Evolutionary conservation across 2,113 vertebrate genomes (phyloP).

Genomic region (Scomber scombrus): DNA sequence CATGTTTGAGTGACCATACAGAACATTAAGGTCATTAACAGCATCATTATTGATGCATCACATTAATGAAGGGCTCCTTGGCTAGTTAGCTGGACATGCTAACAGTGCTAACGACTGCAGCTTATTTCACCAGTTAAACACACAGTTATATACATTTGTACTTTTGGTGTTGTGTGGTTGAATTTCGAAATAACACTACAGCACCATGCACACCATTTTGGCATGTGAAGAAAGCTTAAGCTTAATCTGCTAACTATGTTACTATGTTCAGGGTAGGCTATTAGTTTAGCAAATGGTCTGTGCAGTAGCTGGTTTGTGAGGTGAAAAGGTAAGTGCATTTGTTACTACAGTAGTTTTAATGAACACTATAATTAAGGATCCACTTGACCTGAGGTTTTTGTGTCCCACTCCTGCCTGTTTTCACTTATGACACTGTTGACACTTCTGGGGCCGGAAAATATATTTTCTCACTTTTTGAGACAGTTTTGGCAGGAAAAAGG

Average conservation of each 20-base stretch:
- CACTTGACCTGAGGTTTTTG: background rate
- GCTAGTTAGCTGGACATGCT: too few species aligned
- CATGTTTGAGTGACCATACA: background rate
- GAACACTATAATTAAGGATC: background rate
- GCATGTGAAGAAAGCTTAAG: background rate
- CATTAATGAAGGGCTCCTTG: too few species aligned
- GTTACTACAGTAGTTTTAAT: background rate
- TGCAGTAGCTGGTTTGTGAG: conserved; percentile 8
- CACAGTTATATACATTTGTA: background rate
- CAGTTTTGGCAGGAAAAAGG: conserved; percentile 19
- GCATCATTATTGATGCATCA: too few species aligned
- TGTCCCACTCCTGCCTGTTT: conserved; percentile 8
- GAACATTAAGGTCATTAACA: too few species aligned
- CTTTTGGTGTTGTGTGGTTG: background rate
- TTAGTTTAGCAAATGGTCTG: background rate
- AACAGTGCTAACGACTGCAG: too few species aligned
- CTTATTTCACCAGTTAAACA: too few species aligned
- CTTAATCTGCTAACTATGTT: background rate
- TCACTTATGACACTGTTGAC: background rate
- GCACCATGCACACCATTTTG: too few species aligned
- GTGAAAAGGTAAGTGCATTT: background rate
- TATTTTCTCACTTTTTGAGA: conserved; percentile 31
- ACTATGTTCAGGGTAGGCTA: background rate
- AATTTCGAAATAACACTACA: background rate
- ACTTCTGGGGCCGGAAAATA: background rate